Evolutionary conservation across 23 tunicate genomes (phyloP), one percentile per base, ranked within the genome.

Genomic region (Phallusia fumigata): DNA sequence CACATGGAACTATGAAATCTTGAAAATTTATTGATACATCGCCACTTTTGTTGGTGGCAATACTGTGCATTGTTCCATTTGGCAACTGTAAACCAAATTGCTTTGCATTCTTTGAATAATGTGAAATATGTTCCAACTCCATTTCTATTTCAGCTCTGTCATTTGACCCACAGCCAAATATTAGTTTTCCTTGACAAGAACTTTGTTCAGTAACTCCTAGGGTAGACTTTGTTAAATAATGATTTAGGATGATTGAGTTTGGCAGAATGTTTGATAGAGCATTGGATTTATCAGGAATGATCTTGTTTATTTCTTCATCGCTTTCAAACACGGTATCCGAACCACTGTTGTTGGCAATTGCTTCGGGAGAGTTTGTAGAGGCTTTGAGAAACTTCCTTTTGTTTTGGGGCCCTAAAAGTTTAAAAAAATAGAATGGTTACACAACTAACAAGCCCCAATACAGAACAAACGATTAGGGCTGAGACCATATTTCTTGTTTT

Each of bases 271-370:
- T 19, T 33, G 74, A 80, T 22, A 53, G 18, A 34, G 49, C 1
- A 21, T 21, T 51, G 22, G 0, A 16, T 15, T 8, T 18, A 52
- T 31, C 19, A 3, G 78, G 22, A 74, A 13, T 74, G 44, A 3
- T 33, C 19, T 13, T 34, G 22, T 5, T 24, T 19, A 3, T 28
- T 30, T 30, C 53, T 1, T 45, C 44, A 36, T 78, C 19, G 19
- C 19, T 33, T 80, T 52, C 83, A 80, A 80, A 80, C 13, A 80
- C 83, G 18, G 73, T 35, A 52, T 80, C 83, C 8, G 83, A 80
- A 13, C 73, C 83, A 16, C 69, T 58, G 69, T 1, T 58, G 26
- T 58, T 24, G 28, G 26, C 69, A 58, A 40, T 40, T 5, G 47
- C 47, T 40, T 40, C 8, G 5, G 47, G 47, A 40, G 47, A 40